These are phyloP conservation scores for Ochlodes sylvanus DNA, from an alignment of 2,888 invertebrate species.

Conservation along the genomic window DNA sequence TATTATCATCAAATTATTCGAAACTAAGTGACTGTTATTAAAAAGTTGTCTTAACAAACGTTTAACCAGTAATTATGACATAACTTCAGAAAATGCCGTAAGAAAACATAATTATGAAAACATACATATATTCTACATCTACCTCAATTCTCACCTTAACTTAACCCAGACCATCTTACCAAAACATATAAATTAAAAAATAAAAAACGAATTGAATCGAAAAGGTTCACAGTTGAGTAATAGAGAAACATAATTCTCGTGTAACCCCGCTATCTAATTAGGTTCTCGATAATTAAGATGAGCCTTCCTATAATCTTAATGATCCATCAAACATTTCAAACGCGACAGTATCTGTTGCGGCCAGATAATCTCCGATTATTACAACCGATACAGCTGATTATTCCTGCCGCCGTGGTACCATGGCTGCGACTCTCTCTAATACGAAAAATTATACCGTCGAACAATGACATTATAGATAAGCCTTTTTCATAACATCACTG, in stretches of 20 bases:
- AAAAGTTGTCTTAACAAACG: no score
- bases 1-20: neutral
- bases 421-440: constrained; percentile 1
- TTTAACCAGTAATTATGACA: no score
- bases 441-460: neutral
- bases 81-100: no score
- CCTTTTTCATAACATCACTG: no score
- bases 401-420: neutral
- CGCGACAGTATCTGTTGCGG: constrained; percentile 34
- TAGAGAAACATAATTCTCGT: constrained; percentile 4
- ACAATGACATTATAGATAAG: neutral
- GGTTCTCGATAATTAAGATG: constrained; percentile 43
- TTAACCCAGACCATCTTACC: no score
- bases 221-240: neutral
- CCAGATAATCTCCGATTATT: constrained; percentile 29
- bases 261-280: constrained; percentile 40
- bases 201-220: no score
- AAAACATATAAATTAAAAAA: no score
- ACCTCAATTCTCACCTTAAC: no score
- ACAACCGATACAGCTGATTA: neutral
- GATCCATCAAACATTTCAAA: constrained; percentile 51
- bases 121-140: no score
- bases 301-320: constrained; percentile 52
- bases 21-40: neutral
- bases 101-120: no score